Conservation (phyloP, 2,113 vertebrate genomes). For the Sula dactylatra region DNA sequence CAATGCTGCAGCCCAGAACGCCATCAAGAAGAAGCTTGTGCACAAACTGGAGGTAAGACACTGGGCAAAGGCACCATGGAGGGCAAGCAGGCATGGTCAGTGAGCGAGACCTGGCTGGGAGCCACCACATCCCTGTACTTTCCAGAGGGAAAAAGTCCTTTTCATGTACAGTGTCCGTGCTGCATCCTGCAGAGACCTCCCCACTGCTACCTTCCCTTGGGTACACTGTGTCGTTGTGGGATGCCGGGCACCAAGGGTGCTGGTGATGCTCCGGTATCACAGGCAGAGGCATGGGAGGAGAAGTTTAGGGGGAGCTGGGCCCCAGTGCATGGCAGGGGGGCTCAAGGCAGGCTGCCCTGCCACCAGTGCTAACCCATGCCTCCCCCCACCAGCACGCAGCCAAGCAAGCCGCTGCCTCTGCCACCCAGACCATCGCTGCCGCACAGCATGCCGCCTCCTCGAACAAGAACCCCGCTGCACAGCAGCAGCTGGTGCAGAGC, state of each 20-base stretch:
- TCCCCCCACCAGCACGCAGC: slow-evolving; percentile 81
- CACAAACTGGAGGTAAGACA: slow-evolving; percentile 90
- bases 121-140: not conserved
- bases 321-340: rapidly evolving
- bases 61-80: not conserved
- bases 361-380: not conserved
- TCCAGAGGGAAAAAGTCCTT: not conserved
- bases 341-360: rapidly evolving
- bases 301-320: not conserved
- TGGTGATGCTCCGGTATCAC: not conserved
- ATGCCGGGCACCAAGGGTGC: rapidly evolving
- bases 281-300: not conserved
- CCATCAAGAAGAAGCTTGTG: slow-evolving; percentile 95
- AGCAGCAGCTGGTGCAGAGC: slow-evolving; percentile 94
- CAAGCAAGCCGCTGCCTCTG: slow-evolving; percentile 90
- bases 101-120: not conserved
- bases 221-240: rapidly evolving
- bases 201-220: not conserved
- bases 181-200: not conserved
- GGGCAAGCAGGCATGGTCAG: rapidly evolving
- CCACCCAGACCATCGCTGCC: slow-evolving; percentile 92
- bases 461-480: slow-evolving; percentile 90
- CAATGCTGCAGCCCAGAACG: slow-evolving; percentile 89
- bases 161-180: not conserved
- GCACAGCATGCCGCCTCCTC: slow-evolving; percentile 88